phyloP scores from a whole-genome alignment of 2,797 vertebrate species.

The Halcyon smyrnensis region DNA sequence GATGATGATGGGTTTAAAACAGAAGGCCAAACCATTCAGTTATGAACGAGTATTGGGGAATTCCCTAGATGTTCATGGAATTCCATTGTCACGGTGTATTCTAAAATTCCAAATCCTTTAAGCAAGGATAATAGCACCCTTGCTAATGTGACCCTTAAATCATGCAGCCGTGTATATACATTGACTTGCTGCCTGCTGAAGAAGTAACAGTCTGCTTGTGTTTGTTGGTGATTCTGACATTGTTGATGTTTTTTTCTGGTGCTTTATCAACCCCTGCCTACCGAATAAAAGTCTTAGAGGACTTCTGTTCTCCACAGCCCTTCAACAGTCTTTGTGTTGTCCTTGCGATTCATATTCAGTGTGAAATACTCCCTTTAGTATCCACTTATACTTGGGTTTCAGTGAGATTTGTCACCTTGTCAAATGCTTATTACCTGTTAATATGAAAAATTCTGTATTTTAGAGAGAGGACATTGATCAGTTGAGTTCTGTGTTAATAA shows the following conservation, averaged over 20 bases:
- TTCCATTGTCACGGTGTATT: background rate
- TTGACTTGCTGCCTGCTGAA: background rate
- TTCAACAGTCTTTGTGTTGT: rapidly evolving
- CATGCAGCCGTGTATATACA: background rate
- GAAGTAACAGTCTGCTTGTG: background rate
- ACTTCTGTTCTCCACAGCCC: background rate
- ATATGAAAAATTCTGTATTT: slow-evolving; percentile 5
- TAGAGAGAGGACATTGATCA: background rate
- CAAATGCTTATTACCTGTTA: background rate
- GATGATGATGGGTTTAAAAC: background rate
- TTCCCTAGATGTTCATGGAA: background rate
- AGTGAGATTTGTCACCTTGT: background rate
- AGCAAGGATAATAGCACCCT: background rate
- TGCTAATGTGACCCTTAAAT: background rate
- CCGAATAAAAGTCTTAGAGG: background rate
- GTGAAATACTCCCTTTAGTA: background rate
- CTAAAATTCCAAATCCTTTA: background rate
- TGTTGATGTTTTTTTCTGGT: background rate
- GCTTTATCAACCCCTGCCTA: background rate
- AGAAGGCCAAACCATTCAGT: background rate
- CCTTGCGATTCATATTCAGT: background rate
- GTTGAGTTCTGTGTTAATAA: slow-evolving; percentile 30
- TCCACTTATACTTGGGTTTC: background rate
- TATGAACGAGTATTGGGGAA: background rate
- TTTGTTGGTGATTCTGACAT: background rate